Evolutionary conservation across 64 coral and sea anemone species (phyloP).

Genomic region (Pachyseris speciosa): DNA sequence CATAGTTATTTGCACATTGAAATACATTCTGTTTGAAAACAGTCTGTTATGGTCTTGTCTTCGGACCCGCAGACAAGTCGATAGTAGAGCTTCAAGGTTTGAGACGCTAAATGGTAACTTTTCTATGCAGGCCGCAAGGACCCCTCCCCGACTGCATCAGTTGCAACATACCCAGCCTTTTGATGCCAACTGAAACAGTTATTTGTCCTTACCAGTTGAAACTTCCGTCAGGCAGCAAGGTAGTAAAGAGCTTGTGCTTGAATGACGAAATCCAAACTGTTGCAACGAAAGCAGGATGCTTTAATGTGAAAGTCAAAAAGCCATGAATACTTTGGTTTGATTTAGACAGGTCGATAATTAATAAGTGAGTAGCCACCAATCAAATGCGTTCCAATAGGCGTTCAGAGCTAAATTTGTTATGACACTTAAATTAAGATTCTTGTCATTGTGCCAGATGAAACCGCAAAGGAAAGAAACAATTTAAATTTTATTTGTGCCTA

Average conservation of each 20-base stretch:
- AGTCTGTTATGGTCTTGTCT: neutral
- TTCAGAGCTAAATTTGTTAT: neutral
- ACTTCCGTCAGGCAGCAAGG: conserved; percentile 13
- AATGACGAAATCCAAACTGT: neutral
- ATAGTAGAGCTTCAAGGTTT: conserved; percentile 16
- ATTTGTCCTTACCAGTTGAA: conserved; percentile 14
- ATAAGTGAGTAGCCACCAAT: neutral
- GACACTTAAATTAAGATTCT: neutral
- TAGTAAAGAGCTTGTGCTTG: conserved; percentile 10
- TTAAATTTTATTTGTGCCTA: neutral
- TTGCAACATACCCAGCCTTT: neutral
- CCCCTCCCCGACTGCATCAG: conserved; percentile 1
- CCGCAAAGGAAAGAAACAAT: neutral
- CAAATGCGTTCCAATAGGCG: neutral
- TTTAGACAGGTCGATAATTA: neutral
- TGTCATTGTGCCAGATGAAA: neutral
- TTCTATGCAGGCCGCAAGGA: conserved; percentile 7
- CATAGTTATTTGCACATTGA: neutral
- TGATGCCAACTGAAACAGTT: conserved; percentile 11
- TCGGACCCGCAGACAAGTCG: neutral
- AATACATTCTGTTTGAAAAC: neutral
- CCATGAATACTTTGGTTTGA: conserved; percentile 17
- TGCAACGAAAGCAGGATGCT: conserved; percentile 23
- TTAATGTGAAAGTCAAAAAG: conserved; percentile 4
- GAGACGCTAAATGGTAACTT: conserved; percentile 14